A percentile compares a stretch with the other conserved stretches of the same genome.
phyloP scores from a whole-genome alignment of 2,888 invertebrate species.

The Hecatera dysodea region DNA sequence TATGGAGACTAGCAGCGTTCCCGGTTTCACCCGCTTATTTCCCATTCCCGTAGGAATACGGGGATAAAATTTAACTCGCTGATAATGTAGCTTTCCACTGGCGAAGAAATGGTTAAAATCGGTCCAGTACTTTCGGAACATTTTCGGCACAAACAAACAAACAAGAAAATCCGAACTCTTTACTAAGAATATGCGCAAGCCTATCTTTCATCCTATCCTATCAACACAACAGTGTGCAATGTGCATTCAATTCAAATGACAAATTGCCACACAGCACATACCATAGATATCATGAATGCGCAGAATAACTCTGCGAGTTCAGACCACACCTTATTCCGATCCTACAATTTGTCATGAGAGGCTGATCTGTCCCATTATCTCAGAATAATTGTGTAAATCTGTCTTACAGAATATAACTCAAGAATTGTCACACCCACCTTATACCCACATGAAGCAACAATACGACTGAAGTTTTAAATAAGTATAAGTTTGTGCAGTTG shows the following conservation, averaged over 20 bases:
- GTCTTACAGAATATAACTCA: slow-evolving; percentile 11
- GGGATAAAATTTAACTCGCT: too few relatives aligned
- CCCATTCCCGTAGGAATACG: too few relatives aligned
- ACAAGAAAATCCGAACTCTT: background rate
- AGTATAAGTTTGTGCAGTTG: slow-evolving; percentile 25
- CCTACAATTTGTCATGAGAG: slow-evolving; percentile 11
- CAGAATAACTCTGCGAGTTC: background rate
- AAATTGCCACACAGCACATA: slow-evolving; percentile 16
- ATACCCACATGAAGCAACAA: slow-evolving; percentile 27
- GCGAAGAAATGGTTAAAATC: too few relatives aligned
- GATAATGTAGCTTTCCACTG: too few relatives aligned
- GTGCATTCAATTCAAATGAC: slow-evolving; percentile 36
- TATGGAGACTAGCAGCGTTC: too few relatives aligned
- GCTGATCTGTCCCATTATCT: slow-evolving; percentile 31
- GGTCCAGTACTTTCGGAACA: too few relatives aligned
- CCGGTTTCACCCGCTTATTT: too few relatives aligned
- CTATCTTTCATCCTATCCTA: background rate
- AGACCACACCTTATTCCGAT: background rate
- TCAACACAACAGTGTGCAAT: background rate
- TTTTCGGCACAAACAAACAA: too few relatives aligned
- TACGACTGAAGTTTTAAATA: slow-evolving; percentile 38
- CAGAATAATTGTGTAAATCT: slow-evolving; percentile 23
- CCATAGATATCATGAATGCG: slow-evolving; percentile 21
- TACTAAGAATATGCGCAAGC: background rate
- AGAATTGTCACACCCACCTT: slow-evolving; percentile 27